These are phyloP conservation scores for Drosophila varians DNA, from an alignment of 1,140 invertebrate genomes.

Conservation along the genomic window DNA sequence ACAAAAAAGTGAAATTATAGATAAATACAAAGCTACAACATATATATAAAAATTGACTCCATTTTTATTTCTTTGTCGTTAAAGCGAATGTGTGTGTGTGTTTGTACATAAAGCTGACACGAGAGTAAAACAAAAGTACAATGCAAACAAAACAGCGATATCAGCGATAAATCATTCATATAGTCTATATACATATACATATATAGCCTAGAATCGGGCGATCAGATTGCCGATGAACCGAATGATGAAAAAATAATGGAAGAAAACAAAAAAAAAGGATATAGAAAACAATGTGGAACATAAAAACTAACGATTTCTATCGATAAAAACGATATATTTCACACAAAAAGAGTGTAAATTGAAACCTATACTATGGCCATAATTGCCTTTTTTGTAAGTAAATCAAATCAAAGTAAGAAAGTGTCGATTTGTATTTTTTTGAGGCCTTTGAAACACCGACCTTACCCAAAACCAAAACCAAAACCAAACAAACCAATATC, in stretches of 20 bases:
- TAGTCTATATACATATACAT: conserved; percentile 22
- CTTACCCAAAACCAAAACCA: background rate
- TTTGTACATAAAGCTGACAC: conserved; percentile 22
- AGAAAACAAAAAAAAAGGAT: too few species aligned
- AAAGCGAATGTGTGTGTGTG: conserved; percentile 15
- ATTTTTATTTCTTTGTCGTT: conserved; percentile 51
- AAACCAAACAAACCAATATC: background rate
- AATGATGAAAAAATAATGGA: background rate
- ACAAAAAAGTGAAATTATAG: conserved; percentile 25
- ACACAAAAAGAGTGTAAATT: too few species aligned
- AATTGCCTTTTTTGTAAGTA: too few species aligned
- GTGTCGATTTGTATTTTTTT: background rate
- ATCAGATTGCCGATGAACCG: conserved; percentile 12
- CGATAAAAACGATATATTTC: background rate
- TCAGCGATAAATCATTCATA: conserved; percentile 48
- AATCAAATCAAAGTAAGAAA: too few species aligned
- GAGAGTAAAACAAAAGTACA: conserved; percentile 42
- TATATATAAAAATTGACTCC: conserved; percentile 11
- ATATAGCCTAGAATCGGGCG: conserved; percentile 1
- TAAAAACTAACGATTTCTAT: too few species aligned
- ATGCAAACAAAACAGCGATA: conserved; percentile 43
- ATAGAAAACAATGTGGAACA: too few species aligned
- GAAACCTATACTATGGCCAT: too few species aligned
- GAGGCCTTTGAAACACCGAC: background rate
- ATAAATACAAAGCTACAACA: conserved; percentile 4